Percentiles rank a stretch among this genome's conserved stretches.
phyloP scores from a whole-genome alignment of 1,140 invertebrate genomes.

The Charaxes varanes region DNA sequence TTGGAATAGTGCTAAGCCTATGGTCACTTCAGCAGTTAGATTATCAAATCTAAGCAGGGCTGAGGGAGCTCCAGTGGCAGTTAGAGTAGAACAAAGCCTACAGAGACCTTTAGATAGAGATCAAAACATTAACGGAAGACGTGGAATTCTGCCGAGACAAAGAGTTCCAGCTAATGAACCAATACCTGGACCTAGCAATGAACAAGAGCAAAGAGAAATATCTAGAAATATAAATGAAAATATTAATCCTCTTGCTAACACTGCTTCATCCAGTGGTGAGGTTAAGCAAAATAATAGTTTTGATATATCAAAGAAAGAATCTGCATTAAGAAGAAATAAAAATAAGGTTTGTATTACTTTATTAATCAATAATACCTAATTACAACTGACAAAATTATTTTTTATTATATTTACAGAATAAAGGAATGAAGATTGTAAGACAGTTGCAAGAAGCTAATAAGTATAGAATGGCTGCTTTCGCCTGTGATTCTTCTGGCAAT shows the following conservation, averaged over 20 bases:
- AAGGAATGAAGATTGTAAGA: slow-evolving; percentile 65
- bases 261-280: slow-evolving; percentile 37
- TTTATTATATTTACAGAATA: slow-evolving; percentile 52
- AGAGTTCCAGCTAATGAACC: slow-evolving; percentile 37
- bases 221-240: slow-evolving; percentile 30
- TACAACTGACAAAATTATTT: no score
- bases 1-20: slow-evolving; percentile 61
- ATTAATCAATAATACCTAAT: no score
- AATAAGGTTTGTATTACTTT: slow-evolving; percentile 37
- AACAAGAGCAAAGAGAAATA: slow-evolving; percentile 30
- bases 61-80: slow-evolving; percentile 51
- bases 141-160: slow-evolving; percentile 75
- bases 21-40: slow-evolving; percentile 63
- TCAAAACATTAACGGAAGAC: slow-evolving; percentile 83
- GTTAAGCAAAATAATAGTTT: slow-evolving; percentile 30
- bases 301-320: slow-evolving; percentile 47
- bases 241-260: slow-evolving; percentile 27
- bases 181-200: slow-evolving; percentile 56
- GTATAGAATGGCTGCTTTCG: slow-evolving; percentile 77
- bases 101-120: slow-evolving; percentile 76
- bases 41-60: slow-evolving; percentile 55
- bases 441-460: slow-evolving; percentile 73
- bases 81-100: slow-evolving; percentile 61
- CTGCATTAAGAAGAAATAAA: slow-evolving; percentile 50
- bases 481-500: slow-evolving; percentile 66